A percentile compares a stretch with the other conserved stretches of the same genome.
Conservation (phyloP, 2,888 invertebrate species). For the Spisula solida region DNA sequence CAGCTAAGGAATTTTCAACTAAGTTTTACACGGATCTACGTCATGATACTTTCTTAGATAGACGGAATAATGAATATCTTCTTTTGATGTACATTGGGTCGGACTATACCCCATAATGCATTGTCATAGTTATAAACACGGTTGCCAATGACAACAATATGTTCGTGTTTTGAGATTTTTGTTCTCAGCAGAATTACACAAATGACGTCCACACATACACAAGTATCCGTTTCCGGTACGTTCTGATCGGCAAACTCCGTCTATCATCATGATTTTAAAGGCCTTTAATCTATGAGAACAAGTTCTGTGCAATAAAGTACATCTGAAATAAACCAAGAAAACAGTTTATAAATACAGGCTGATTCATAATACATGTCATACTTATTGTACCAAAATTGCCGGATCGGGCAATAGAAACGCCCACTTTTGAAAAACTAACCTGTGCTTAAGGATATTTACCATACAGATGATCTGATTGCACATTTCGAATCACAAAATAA, state of each 20-base stretch:
- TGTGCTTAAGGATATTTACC: no score
- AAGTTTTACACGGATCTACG: no score
- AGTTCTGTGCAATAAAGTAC: constrained; percentile 80
- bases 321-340: constrained; percentile 70
- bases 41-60: not conserved
- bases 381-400: no score
- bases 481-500: no score
- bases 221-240: constrained; percentile 84
- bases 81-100: not conserved
- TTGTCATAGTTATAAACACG: not conserved
- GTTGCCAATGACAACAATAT: constrained; percentile 5
- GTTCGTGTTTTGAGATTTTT: constrained; percentile 6
- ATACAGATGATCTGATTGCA: no score
- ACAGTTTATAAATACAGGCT: not conserved
- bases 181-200: constrained; percentile 76
- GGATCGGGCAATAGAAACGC: no score
- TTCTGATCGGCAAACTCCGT: constrained; percentile 84
- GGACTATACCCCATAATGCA: not conserved
- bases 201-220: constrained; percentile 85
- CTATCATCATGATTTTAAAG: constrained; percentile 83
- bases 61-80: not conserved
- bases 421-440: no score
- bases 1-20: no score
- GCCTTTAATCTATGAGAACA: constrained; percentile 78
- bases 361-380: no score